Base-by-base conservation (phyloP, 2,797 vertebrate genomes). In the Notoglanidium macrostoma region DNA sequence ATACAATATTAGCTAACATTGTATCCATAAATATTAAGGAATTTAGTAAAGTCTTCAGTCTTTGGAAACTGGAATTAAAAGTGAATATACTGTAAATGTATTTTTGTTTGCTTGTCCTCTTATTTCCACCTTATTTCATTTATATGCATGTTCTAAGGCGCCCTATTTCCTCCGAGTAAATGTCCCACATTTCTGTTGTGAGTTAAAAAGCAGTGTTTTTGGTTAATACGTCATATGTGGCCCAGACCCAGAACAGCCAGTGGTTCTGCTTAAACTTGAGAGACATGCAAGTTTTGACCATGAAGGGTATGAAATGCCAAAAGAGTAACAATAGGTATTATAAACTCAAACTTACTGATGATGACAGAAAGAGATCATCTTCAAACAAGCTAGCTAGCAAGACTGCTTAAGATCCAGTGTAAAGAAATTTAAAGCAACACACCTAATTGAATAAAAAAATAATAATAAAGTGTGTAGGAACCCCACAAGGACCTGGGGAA, bases 171-270 rank as follows among this genome's bases (percentile, higher is more conserved):
- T 55, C 51, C 51, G 7, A 77, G 74, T 19, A 77, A 77, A 77
- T 77, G 49, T 77, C 51, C 49, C n/a, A 54, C 29, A 55, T 77
- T 55, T 77, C 49, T 77, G 74, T 77, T 55, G 55, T 19, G 2
- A 77, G 49, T 55, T 77, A 77, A 10, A 55, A 54, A 26, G 19
- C 40, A 73, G 10, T 73, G 70, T 73, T 73, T 73, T 73, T 74
- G 5, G 44, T 49, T 74, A 74, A 26, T 74, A 49, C 1, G 2
- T 49, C 23, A 51, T 76, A 11, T n/a, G 23, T 76, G 26, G 26
- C 5, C 44, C 26, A n/a, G 46, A 46, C 46, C 14, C 44, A n/a
- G 11, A n/a, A 23, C 76, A 23, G 12, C 54, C 21, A 35, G 29
- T 79, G 76, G 29, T 57, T 78, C 19, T 35, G 70, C 6, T 29